Conservation (phyloP, 2,113 vertebrate species). For the Eulemur macaco region DNA sequence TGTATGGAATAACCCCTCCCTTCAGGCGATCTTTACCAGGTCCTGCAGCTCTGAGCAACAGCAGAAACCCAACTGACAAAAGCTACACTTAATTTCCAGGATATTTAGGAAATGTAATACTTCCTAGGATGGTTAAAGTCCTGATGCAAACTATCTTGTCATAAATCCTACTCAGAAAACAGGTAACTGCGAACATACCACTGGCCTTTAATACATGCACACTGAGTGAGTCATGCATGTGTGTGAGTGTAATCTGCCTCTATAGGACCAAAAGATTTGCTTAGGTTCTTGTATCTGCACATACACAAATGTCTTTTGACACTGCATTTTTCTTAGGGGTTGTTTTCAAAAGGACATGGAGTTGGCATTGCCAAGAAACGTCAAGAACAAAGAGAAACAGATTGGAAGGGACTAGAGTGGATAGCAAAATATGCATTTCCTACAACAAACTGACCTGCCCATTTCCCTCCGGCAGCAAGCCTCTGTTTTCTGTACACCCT, state of each 20-base stretch:
- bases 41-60: neutral
- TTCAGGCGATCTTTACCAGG: neutral
- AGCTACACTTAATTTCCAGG: neutral
- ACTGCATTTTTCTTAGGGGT: neutral
- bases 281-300: neutral
- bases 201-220: neutral
- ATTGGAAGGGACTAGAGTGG: slow-evolving; percentile 63
- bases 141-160: neutral
- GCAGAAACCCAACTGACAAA: neutral
- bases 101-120: neutral
- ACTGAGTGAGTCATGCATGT: neutral
- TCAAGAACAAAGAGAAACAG: slow-evolving; percentile 39
- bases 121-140: neutral
- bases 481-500: slow-evolving; percentile 85
- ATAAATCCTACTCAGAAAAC: slow-evolving; percentile 1
- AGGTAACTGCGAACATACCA: neutral
- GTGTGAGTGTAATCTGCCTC: neutral
- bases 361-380: neutral
- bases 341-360: neutral
- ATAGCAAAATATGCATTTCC: slow-evolving; percentile 78
- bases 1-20: neutral
- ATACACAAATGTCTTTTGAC: neutral
- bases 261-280: neutral
- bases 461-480: slow-evolving; percentile 72
- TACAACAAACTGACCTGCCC: slow-evolving; percentile 53